These are phyloP conservation scores for Crossoptilon crossoptilon DNA, from an alignment of 2,797 vertebrate genomes.

Conservation along the genomic window DNA sequence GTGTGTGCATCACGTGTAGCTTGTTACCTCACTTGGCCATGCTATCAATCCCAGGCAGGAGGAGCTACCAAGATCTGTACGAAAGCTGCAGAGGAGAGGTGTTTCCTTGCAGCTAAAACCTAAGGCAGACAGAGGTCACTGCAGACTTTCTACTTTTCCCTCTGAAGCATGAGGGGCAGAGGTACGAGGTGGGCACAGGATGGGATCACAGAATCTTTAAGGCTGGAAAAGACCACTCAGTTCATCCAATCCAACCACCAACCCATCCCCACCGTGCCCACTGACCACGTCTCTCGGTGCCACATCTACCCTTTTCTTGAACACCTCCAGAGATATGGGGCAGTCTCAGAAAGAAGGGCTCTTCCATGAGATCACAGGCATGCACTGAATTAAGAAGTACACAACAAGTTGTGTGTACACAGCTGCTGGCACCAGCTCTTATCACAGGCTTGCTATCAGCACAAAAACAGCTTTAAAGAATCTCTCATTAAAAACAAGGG, in stretches of 20 bases:
- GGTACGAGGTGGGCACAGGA: neutral
- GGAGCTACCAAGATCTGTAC: neutral
- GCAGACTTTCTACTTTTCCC: neutral
- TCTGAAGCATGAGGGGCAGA: neutral
- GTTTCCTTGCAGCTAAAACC: neutral
- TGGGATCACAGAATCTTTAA: too few species aligned
- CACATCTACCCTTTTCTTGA: too few species aligned
- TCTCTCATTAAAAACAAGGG: neutral
- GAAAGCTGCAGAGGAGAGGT: neutral
- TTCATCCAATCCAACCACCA: too few species aligned
- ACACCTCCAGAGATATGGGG: neutral
- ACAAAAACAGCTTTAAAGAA: neutral
- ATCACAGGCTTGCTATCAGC: conserved; percentile 1
- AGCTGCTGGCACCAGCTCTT: neutral
- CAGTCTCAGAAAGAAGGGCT: neutral
- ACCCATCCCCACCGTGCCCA: too few species aligned
- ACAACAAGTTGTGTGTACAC: neutral
- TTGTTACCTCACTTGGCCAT: rapidly evolving
- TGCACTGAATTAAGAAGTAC: neutral
- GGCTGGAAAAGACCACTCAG: too few species aligned
- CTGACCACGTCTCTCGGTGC: too few species aligned
- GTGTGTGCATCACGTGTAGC: neutral
- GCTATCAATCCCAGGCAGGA: neutral
- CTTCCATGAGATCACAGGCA: neutral
- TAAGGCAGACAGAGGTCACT: neutral